A percentile compares a stretch with the other conserved stretches of the same genome.
Evolutionary conservation across 2,797 vertebrate genomes (phyloP).

Genomic region (Notolabrus celidotus): DNA sequence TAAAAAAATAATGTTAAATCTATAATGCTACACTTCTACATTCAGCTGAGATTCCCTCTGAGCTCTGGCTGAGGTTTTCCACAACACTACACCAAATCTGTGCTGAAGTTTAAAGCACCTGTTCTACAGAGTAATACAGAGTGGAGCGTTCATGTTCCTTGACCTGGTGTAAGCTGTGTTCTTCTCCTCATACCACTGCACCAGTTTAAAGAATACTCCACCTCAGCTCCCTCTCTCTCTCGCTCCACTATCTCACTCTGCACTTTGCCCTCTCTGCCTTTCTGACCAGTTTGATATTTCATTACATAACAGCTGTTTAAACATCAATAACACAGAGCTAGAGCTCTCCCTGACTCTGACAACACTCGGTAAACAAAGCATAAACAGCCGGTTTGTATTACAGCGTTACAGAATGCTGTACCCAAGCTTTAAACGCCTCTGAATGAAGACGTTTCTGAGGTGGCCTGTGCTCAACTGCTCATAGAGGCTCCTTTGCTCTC

Average conservation of each 20-base stretch:
- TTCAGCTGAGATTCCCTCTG: too few relatives aligned
- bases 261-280: slow-evolving; percentile 40
- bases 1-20: too few relatives aligned
- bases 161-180: background rate
- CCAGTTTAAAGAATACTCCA: background rate
- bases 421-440: background rate
- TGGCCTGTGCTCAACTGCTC: slow-evolving; percentile 33
- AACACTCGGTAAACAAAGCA: background rate
- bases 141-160: too few relatives aligned
- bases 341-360: background rate
- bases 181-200: background rate
- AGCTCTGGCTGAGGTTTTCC: background rate
- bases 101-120: too few relatives aligned
- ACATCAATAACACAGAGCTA: slow-evolving; percentile 30
- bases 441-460: slow-evolving; percentile 5
- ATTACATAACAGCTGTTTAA: slow-evolving; percentile 33
- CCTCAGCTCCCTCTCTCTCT: background rate
- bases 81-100: too few relatives aligned
- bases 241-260: background rate
- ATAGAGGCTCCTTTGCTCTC: slow-evolving; percentile 40
- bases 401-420: background rate
- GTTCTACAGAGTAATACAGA: background rate
- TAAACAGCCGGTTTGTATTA: background rate
- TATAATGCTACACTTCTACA: too few relatives aligned
- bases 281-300: slow-evolving; percentile 13